Evolutionary conservation across 2,888 invertebrate genomes (phyloP).

Genomic region (Coremacera marginata): DNA sequence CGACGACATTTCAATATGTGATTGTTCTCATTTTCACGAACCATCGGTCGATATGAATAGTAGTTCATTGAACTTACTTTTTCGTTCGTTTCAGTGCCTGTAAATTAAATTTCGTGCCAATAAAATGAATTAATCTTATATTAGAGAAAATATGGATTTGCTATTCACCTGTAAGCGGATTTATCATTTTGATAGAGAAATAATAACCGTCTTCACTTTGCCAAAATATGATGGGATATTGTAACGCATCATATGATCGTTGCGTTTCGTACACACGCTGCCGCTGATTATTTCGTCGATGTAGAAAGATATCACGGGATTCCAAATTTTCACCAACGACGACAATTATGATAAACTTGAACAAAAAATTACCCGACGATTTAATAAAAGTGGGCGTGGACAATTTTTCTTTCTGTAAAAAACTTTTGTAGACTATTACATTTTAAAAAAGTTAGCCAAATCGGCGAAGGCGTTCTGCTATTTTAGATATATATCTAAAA

Average conservation of each 20-base stretch:
- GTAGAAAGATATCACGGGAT: slow-evolving; percentile 32
- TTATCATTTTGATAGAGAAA: slow-evolving; percentile 27
- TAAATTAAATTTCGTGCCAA: slow-evolving; percentile 20
- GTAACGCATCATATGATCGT: slow-evolving; percentile 40
- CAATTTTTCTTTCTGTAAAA: too few species aligned
- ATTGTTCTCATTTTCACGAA: slow-evolving; percentile 20
- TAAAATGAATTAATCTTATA: not conserved
- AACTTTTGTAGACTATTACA: too few species aligned
- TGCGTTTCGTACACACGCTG: slow-evolving; percentile 40
- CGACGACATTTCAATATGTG: slow-evolving; percentile 36
- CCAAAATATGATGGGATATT: slow-evolving; percentile 41
- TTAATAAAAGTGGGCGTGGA: too few species aligned
- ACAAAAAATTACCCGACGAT: too few species aligned
- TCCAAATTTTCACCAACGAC: slow-evolving; percentile 37
- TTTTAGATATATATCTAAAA: too few species aligned
- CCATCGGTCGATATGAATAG: slow-evolving; percentile 38
- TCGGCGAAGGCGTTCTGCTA: too few species aligned
- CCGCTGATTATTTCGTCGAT: slow-evolving; percentile 18
- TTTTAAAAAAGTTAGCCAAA: too few species aligned
- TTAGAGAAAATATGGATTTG: slow-evolving; percentile 4
- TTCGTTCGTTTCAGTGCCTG: slow-evolving; percentile 22
- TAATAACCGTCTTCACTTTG: slow-evolving; percentile 39
- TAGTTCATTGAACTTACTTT: slow-evolving; percentile 40
- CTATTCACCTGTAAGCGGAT: slow-evolving; percentile 12
- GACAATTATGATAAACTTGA: too few species aligned